Base-by-base conservation (phyloP, 1,140 invertebrate species). In the Limonius californicus region DNA sequence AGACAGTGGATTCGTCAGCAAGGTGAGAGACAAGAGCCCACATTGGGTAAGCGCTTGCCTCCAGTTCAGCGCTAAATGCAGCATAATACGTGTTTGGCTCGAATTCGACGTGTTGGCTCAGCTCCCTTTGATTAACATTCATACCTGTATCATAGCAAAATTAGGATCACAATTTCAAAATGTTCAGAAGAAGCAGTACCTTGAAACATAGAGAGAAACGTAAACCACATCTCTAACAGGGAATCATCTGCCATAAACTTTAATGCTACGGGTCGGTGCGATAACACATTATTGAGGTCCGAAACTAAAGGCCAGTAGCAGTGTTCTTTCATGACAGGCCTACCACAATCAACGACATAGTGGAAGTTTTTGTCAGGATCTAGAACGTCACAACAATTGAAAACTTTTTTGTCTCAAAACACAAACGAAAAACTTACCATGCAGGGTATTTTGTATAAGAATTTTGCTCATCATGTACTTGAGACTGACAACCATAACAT, bases 271-370 rank as follows among this genome's bases (percentile, higher is more conserved):
- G 89, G 90, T 66, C 87, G 83, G 77, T 98, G 96, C 0, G 93
- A 94, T 0, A 99, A 81, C n/a, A 98, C 90, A 78, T 98, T 98
- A 74, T 97, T 98, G 32, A 99, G 85, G 81, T 99, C 96, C 0
- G 94, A 97, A 32, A 98, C 93, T 1, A 98, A 81, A 9, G 96
- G 95, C 95, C 95, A 98, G 79, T 97, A 98, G 79, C 94, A 97
- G 78, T 98, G 96, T 72, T 97, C 92, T 77, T 94, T 96, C 92
- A 98, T 97, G 3, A 97, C 90, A 65, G 89, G 83, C 64, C 89
- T 83, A 11, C 86, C 89, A 76, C 95, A 98, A 72, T 97, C 94
- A 4, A 98, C 95, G n/a, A 98, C 94, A 69, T 84, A 86, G 74
- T 95, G 92, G 68, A 87, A 88, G 77, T 94, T 95, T 68, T 87